Evolutionary conservation across 2,113 vertebrate genomes (phyloP).

Genomic region (Amphiprion ocellaris): DNA sequence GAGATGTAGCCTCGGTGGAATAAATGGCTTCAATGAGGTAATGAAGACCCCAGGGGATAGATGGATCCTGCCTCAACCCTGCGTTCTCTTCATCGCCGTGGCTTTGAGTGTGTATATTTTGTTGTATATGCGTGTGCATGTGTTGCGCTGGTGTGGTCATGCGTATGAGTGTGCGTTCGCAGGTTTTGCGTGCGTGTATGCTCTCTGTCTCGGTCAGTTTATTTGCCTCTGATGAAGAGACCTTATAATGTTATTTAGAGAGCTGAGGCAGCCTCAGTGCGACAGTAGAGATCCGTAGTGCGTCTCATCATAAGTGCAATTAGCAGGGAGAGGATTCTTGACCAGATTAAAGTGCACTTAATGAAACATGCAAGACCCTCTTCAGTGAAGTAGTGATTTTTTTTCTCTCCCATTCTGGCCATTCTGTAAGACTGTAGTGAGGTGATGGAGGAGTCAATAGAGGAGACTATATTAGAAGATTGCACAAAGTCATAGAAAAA

Average conservation of each 20-base stretch:
- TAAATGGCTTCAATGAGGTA: slow-evolving; percentile 77
- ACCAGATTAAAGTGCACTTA: slow-evolving; percentile 65
- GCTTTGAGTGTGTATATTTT: slow-evolving; percentile 6
- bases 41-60: slow-evolving; percentile 67
- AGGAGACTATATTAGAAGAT: slow-evolving; percentile 7
- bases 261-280: slow-evolving; percentile 21
- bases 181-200: not conserved
- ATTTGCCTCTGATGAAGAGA: slow-evolving; percentile 46
- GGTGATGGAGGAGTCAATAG: slow-evolving; percentile 13
- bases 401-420: not conserved
- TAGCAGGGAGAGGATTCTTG: slow-evolving; percentile 67
- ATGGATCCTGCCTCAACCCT: slow-evolving; percentile 43
- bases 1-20: slow-evolving; percentile 57
- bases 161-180: slow-evolving; percentile 2
- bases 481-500: not conserved
- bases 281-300: slow-evolving; percentile 29
- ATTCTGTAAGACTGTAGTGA: not conserved
- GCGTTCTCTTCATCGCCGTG: slow-evolving; percentile 10
- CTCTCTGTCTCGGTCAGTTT: slow-evolving; percentile 30
- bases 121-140: not conserved
- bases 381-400: slow-evolving; percentile 51
- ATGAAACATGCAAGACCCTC: slow-evolving; percentile 67
- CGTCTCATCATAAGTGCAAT: slow-evolving; percentile 55
- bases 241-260: slow-evolving; percentile 49
- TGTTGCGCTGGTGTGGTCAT: not conserved